A percentile compares a stretch with the other conserved stretches of the same genome.
These are phyloP conservation scores for Andrena chrysosceles DNA, from an alignment of 2,888 invertebrate species.

Conservation along the genomic window DNA sequence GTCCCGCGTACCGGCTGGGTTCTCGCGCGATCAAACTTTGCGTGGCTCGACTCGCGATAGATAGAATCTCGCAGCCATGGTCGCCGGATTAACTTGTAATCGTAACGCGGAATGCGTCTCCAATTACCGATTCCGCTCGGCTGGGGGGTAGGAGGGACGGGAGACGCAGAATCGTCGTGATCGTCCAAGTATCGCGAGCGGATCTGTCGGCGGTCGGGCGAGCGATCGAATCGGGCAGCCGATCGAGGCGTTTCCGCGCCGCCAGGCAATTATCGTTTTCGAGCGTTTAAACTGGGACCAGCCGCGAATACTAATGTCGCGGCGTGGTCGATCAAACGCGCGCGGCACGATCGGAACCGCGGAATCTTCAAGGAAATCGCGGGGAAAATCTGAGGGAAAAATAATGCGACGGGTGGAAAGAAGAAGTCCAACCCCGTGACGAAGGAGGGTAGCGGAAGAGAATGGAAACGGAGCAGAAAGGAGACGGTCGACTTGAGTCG, in stretches of 20 bases:
- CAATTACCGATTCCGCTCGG: constrained; percentile 78
- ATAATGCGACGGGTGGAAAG: background rate
- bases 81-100: constrained; percentile 82
- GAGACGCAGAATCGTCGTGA: constrained; percentile 26
- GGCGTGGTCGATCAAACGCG: constrained; percentile 24
- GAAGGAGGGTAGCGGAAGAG: constrained; percentile 15
- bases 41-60: constrained; percentile 36
- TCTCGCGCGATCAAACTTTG: constrained; percentile 32
- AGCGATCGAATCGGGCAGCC: constrained; percentile 45
- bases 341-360: constrained; percentile 11
- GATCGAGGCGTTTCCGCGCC: constrained; percentile 34
- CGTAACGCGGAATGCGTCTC: constrained; percentile 82
- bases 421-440: background rate
- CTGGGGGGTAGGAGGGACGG: background rate
- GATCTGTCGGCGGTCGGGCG: constrained; percentile 44
- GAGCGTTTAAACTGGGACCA: constrained; percentile 50
- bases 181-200: constrained; percentile 60
- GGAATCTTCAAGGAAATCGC: constrained; percentile 31
- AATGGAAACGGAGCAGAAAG: constrained; percentile 39
- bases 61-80: constrained; percentile 49
- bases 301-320: constrained; percentile 60
- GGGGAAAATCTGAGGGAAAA: constrained; percentile 32
- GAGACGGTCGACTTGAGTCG: constrained; percentile 34
- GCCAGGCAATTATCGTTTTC: constrained; percentile 63
- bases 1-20: background rate